Evolutionary conservation across 2,797 vertebrate genomes (phyloP).

Genomic region (Chaenodraco wilsoni): DNA sequence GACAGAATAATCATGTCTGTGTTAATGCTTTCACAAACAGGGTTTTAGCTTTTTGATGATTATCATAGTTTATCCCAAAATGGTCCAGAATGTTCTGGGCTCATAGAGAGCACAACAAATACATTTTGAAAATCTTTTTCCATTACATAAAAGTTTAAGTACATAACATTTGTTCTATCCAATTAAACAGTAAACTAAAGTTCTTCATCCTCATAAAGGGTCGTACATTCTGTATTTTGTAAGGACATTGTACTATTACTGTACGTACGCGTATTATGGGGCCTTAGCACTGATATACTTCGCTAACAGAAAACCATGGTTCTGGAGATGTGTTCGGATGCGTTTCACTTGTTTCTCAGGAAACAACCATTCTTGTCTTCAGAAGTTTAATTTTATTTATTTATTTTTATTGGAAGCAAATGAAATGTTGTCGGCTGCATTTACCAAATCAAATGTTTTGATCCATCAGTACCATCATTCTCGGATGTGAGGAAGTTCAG

Average conservation of each 20-base stretch:
- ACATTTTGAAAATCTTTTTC: neutral
- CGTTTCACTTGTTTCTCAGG: neutral
- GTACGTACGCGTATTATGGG: neutral
- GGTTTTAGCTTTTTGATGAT: neutral
- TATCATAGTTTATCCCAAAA: neutral
- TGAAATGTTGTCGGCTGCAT: neutral
- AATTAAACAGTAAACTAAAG: neutral
- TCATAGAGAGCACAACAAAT: neutral
- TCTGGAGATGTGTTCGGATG: neutral
- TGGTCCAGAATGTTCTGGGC: constrained; percentile 1
- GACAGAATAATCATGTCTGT: neutral
- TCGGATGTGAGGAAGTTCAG: neutral
- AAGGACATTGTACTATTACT: too few species aligned
- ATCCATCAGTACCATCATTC: neutral
- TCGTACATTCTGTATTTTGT: neutral
- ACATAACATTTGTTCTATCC: neutral
- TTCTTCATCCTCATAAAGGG: neutral
- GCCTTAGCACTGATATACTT: neutral
- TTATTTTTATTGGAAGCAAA: neutral
- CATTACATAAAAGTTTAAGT: neutral
- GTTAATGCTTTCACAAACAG: neutral
- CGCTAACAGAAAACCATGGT: neutral
- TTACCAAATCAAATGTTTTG: neutral
- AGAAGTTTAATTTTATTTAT: neutral
- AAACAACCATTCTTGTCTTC: neutral